A percentile compares a stretch with the other conserved stretches of the same genome.
Evolutionary conservation across 2,113 vertebrate genomes (phyloP).

Genomic region (Callipepla californica): DNA sequence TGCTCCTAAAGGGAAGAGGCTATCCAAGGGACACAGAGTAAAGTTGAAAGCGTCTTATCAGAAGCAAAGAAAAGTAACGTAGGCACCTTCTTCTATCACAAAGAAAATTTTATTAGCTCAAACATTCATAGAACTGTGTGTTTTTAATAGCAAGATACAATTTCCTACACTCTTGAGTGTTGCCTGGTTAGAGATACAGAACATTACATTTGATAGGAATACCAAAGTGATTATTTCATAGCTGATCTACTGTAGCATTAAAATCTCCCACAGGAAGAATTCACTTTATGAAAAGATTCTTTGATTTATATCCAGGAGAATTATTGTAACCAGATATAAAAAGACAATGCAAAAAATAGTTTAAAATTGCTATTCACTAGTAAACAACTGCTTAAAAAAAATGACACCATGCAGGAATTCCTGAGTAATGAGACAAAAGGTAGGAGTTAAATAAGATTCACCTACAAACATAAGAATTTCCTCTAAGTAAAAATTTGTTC

Average conservation of each 20-base stretch:
- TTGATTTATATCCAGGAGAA: neutral
- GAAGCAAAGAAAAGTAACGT: neutral
- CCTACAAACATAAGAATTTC: neutral
- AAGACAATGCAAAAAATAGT: neutral
- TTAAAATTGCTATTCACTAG: neutral
- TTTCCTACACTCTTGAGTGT: neutral
- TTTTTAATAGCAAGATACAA: neutral
- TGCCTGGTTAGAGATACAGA: neutral
- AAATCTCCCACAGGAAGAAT: neutral
- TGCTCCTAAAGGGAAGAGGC: neutral
- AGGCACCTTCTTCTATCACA: neutral
- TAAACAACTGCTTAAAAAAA: neutral
- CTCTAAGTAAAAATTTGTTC: neutral
- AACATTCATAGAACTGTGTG: neutral
- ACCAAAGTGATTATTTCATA: conserved; percentile 20
- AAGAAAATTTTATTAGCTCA: neutral
- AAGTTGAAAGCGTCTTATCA: neutral
- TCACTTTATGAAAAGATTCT: neutral
- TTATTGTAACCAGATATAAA: neutral
- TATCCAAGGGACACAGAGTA: neutral
- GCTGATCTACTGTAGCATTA: neutral
- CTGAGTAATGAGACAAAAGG: neutral
- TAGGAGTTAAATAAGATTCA: neutral
- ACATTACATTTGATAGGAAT: neutral
- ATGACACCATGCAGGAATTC: neutral